These are phyloP conservation scores for Clarias macrocephalus DNA, from an alignment of 2,113 vertebrate genomes.

Conservation along the genomic window DNA sequence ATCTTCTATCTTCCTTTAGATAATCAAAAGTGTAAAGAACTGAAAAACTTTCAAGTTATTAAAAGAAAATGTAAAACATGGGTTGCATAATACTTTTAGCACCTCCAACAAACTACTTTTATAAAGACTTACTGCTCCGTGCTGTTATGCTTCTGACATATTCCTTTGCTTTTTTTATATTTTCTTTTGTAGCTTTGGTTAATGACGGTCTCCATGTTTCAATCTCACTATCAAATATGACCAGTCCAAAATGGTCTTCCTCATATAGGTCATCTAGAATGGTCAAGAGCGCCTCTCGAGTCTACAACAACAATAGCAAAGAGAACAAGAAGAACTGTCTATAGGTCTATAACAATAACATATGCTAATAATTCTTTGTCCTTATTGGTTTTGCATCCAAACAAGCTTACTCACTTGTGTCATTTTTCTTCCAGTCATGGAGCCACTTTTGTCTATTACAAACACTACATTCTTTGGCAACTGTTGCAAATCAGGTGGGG, in stretches of 20 bases:
- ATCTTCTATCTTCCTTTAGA: too few relatives aligned
- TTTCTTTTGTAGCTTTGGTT: conserved; percentile 63
- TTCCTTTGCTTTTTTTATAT: conserved; percentile 51
- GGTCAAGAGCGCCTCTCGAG: conserved; percentile 56
- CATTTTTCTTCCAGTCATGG: conserved; percentile 67
- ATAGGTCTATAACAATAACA: neutral
- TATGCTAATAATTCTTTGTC: neutral
- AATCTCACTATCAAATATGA: neutral
- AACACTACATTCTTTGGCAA: conserved; percentile 75
- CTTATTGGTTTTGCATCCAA: neutral
- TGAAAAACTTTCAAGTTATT: neutral
- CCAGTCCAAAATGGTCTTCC: conserved; percentile 58
- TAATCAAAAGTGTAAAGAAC: neutral
- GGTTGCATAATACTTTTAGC: neutral
- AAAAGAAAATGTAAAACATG: neutral
- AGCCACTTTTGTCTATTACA: conserved; percentile 74
- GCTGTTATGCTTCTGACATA: neutral
- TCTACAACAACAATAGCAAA: conserved; percentile 42
- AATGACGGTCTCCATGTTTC: conserved; percentile 57
- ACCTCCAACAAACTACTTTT: neutral
- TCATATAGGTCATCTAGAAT: conserved; percentile 57
- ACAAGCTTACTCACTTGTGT: conserved; percentile 57
- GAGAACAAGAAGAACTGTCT: neutral
- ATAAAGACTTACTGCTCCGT: conserved; percentile 48
- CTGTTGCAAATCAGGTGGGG: conserved; percentile 63